phyloP scores from a whole-genome alignment of 2,888 invertebrate species.

The Lobophora halterata region DNA sequence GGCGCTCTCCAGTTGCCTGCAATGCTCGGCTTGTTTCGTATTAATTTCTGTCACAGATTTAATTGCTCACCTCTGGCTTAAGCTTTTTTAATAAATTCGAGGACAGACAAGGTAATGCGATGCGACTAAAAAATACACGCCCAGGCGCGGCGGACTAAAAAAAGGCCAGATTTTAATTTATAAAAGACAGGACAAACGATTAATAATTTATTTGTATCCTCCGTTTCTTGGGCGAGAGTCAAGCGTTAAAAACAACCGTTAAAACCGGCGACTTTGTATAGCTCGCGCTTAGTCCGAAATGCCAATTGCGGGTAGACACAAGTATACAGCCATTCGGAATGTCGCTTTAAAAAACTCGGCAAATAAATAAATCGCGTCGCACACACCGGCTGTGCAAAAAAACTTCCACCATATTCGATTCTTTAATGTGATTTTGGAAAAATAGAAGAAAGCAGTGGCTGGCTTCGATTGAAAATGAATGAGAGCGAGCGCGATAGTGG shows the following conservation, averaged over 20 bases:
- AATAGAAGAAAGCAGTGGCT: slow-evolving; percentile 74
- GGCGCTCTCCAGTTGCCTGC: slow-evolving; percentile 45
- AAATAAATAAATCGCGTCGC: slow-evolving; percentile 81
- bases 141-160: slow-evolving; percentile 63
- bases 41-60: slow-evolving; percentile 78
- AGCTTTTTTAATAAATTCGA: slow-evolving; percentile 77
- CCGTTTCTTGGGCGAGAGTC: slow-evolving; percentile 72
- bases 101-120: slow-evolving; percentile 70
- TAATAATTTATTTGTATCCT: slow-evolving; percentile 81
- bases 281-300: slow-evolving; percentile 78
- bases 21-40: slow-evolving; percentile 59
- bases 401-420: slow-evolving; percentile 78
- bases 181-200: slow-evolving; percentile 82
- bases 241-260: slow-evolving; percentile 81
- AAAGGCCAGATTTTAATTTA: slow-evolving; percentile 79
- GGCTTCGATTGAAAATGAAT: slow-evolving; percentile 80
- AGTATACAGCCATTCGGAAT: slow-evolving; percentile 79
- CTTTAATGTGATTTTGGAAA: slow-evolving; percentile 79
- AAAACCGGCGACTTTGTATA: slow-evolving; percentile 78
- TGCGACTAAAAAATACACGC: slow-evolving; percentile 68
- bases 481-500: slow-evolving; percentile 80
- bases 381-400: slow-evolving; percentile 71
- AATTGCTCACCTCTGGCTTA: slow-evolving; percentile 78
- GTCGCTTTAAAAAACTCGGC: slow-evolving; percentile 78
- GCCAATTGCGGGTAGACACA: slow-evolving; percentile 80